These are phyloP conservation scores for Cydia fagiglandana DNA, from an alignment of 1,140 invertebrate genomes.

Conservation along the genomic window DNA sequence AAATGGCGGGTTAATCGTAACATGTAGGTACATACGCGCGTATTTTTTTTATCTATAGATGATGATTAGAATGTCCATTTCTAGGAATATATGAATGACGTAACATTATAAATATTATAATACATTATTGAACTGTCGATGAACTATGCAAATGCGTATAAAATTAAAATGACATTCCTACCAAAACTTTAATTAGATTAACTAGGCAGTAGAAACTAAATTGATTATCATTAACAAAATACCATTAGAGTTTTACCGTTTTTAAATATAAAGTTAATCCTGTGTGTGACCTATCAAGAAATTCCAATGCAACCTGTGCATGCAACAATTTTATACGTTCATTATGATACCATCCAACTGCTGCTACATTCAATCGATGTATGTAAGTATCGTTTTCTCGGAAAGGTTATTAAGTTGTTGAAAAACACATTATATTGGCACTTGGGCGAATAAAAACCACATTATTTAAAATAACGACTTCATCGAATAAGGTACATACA, in stretches of 20 bases:
- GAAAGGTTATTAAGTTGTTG: slow-evolving; percentile 2
- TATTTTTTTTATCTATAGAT: not conserved
- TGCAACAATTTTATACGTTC: not conserved
- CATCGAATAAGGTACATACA: not conserved
- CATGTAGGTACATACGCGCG: too few species aligned
- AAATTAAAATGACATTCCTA: not conserved
- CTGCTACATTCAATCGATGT: not conserved
- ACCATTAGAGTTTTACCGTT: not conserved
- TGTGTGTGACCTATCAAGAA: not conserved
- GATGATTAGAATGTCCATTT: not conserved
- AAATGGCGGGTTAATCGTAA: not conserved
- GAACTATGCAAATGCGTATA: not conserved
- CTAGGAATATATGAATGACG: not conserved
- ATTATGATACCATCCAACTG: not conserved
- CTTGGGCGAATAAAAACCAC: not conserved
- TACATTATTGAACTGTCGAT: not conserved
- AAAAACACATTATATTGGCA: not conserved
- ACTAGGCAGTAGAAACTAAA: not conserved
- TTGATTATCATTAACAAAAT: not conserved
- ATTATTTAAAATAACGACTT: slow-evolving; percentile 1
- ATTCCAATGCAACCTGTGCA: slow-evolving; percentile 13
- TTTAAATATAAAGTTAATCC: not conserved
- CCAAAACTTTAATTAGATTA: not conserved
- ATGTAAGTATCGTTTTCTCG: not conserved
- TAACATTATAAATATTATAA: too few species aligned